Evolutionary conservation across 2,888 invertebrate species (phyloP).

Genomic region (Hesperia comma): DNA sequence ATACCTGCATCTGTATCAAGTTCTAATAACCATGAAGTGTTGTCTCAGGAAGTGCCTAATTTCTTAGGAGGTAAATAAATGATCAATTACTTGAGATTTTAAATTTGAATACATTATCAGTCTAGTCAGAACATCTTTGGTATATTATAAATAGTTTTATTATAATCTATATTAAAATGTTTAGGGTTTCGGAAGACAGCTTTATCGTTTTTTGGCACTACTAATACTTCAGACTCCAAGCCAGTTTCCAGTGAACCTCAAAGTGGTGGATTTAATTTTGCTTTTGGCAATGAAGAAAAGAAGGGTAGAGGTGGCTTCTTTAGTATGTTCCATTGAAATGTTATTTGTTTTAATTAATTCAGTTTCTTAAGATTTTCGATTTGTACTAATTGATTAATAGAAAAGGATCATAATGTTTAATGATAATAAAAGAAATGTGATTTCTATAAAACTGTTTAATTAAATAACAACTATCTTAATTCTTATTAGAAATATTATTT

Average conservation of each 20-base stretch:
- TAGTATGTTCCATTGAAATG: conserved; percentile 65
- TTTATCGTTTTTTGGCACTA: conserved; percentile 64
- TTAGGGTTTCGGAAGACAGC: conserved; percentile 68
- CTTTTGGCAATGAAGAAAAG: conserved; percentile 68
- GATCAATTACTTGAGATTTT: too few species aligned
- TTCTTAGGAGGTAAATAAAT: conserved; percentile 65
- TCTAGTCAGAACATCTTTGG: too few species aligned
- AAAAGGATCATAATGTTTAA: conserved; percentile 8
- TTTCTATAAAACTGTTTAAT: conserved; percentile 12
- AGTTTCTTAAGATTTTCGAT: conserved; percentile 6
- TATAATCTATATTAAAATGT: conserved; percentile 15
- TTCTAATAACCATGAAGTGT: conserved; percentile 50
- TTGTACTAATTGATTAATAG: conserved; percentile 15
- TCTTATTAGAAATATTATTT: conserved; percentile 37
- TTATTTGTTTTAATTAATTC: neutral
- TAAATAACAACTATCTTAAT: conserved; percentile 27
- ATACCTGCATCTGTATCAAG: conserved; percentile 46
- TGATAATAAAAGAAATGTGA: conserved; percentile 3
- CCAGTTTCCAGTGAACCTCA: conserved; percentile 52
- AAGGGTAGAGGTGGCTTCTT: conserved; percentile 69
- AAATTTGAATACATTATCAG: too few species aligned
- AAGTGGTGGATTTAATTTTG: conserved; percentile 65
- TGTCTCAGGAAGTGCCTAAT: conserved; percentile 67
- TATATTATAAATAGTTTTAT: too few species aligned
- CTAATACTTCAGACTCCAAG: conserved; percentile 49